phyloP scores from a whole-genome alignment of 2,797 vertebrate genomes.

The Channallabes apus region DNA sequence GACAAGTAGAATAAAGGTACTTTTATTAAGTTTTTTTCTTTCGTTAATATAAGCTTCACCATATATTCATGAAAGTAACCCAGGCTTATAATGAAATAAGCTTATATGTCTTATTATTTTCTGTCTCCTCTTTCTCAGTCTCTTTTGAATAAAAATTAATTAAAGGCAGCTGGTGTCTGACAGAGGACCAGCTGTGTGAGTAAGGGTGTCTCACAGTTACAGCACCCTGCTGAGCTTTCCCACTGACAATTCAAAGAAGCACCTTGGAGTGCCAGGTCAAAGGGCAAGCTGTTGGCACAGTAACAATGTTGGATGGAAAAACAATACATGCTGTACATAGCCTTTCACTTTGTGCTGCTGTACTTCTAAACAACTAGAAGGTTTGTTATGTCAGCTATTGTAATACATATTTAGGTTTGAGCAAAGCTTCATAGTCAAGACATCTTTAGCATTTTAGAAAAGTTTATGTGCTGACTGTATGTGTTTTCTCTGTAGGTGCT shows the following conservation, averaged over 20 bases:
- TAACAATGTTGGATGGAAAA: constrained; percentile 47
- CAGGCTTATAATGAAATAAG: background rate
- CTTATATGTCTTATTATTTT: constrained; percentile 1
- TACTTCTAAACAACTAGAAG: background rate
- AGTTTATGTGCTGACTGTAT: background rate
- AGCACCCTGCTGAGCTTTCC: constrained; percentile 39
- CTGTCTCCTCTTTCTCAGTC: background rate
- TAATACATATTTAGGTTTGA: background rate
- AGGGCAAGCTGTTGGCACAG: constrained; percentile 58
- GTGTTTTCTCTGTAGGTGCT: background rate
- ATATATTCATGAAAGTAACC: background rate
- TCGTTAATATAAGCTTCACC: background rate
- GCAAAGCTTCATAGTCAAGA: background rate
- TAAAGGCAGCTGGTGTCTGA: constrained; percentile 45
- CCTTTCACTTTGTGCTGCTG: background rate
- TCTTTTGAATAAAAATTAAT: constrained; percentile 29
- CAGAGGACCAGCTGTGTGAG: constrained; percentile 43
- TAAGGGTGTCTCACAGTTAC: constrained; percentile 35
- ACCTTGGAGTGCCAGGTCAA: constrained; percentile 58
- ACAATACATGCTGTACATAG: background rate
- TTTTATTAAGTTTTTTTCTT: background rate
- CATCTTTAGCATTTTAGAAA: constrained; percentile 6
- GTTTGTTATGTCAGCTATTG: background rate
- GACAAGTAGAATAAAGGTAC: background rate
- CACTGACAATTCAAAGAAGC: constrained; percentile 53